Evolutionary conservation across 2,888 invertebrate species (phyloP).

Genomic region (Leucoma salicis): DNA sequence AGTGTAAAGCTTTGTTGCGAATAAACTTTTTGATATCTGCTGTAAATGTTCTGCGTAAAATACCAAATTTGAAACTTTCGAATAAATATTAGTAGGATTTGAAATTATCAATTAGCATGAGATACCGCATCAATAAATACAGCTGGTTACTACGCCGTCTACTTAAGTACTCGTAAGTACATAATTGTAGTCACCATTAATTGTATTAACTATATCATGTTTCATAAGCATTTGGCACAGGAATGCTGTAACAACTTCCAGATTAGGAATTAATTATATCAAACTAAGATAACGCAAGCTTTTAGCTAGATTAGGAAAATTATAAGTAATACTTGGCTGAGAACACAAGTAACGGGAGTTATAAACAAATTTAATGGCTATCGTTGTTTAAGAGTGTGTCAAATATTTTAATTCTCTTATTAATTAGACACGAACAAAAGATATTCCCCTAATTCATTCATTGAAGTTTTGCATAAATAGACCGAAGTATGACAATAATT

Average conservation of each 20-base stretch:
- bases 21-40: too few species aligned
- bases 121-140: neutral
- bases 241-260: constrained; percentile 65
- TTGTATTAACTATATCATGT: constrained; percentile 36
- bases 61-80: too few species aligned
- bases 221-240: constrained; percentile 47
- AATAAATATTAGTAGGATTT: too few species aligned
- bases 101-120: too few species aligned
- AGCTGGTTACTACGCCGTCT: neutral
- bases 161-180: constrained; percentile 11
- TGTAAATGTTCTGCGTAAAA: too few species aligned
- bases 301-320: constrained; percentile 50
- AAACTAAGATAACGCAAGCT: constrained; percentile 57
- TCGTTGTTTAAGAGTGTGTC: constrained; percentile 19
- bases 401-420: constrained; percentile 7
- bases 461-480: too few species aligned
- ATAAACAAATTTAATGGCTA: constrained; percentile 36
- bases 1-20: too few species aligned
- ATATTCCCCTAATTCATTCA: too few species aligned
- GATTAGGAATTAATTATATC: constrained; percentile 76
- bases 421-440: too few species aligned
- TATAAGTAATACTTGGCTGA: constrained; percentile 36
- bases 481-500: too few species aligned
- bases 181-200: constrained; percentile 24
- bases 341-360: constrained; percentile 33